Evolutionary conservation across 2,888 invertebrate genomes (phyloP), one percentile per base, ranked within the genome.

Genomic region (Erebia ligea): DNA sequence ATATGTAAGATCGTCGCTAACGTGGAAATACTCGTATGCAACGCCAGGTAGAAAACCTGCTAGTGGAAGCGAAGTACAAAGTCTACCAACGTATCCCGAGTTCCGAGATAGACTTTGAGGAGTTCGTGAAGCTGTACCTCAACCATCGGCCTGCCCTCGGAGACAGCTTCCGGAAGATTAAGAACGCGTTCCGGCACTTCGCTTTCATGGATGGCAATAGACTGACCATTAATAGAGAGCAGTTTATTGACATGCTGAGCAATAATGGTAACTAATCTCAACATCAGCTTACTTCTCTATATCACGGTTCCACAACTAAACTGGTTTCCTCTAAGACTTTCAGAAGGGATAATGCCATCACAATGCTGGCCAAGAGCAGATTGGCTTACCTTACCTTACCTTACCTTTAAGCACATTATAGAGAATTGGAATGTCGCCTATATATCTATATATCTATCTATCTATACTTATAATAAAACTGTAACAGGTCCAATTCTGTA

Each of bases 131-230:
- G 80, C 84, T 96, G 17, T 96, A 95, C 78, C 80, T 96, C 62
- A 96, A 96, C 83, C 95, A 96, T 80, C 93, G 95, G 74, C 95
- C 96, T 0, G 94, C 93, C 0, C 92, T 94, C 77, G 95, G 95
- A 0, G 91, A 95, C 74, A 89, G 85, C 19, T 82, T 85, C 70
- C 82, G 81, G 42, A 84, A 88, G 50, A 77, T 95, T n/a, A 84
- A 86, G 69, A 81, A 86, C 57, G 92, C 94, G 0, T 95, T 95
- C 77, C 81, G 82, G 45, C 81, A 81, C 45, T 93, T 94, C 76
- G 87, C 90, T n/a, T 62, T 75, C 4, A 64, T 80, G 1, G 80
- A 84, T 0, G 77, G 77, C 0, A 78, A 74, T 10, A 76, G 71
- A 21, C 81, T 82, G 40, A 75, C 72, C 2, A 86, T 95, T 34